Evolutionary conservation across 2,797 vertebrate species (phyloP).

Genomic region (Cossypha caffra): DNA sequence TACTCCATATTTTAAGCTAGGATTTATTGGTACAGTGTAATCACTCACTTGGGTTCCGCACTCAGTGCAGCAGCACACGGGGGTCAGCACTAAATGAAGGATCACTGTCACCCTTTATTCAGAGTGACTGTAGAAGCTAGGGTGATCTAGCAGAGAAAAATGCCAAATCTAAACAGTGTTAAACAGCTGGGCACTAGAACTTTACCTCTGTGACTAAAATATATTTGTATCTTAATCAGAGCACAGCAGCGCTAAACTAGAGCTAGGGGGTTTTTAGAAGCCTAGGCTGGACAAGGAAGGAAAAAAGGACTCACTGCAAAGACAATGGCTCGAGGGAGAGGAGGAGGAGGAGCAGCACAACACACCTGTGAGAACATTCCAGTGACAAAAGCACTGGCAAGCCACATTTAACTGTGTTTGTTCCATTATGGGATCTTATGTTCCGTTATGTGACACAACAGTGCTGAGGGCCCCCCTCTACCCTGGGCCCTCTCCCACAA

Average conservation of each 20-base stretch:
- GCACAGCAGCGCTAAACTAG: neutral
- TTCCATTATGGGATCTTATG: neutral
- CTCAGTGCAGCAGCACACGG: neutral
- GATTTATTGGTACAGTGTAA: neutral
- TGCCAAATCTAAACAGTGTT: neutral
- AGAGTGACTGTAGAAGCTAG: neutral
- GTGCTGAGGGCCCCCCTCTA: neutral
- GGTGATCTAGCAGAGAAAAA: neutral
- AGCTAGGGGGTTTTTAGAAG: neutral
- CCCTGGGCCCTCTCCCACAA: neutral
- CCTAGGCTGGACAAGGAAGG: neutral
- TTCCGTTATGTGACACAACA: fast-evolving
- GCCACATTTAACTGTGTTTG: neutral
- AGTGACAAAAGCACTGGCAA: neutral
- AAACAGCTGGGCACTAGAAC: neutral
- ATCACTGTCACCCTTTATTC: neutral
- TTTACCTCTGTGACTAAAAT: neutral
- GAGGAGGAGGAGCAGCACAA: neutral
- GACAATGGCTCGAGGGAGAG: neutral
- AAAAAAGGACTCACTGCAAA: neutral
- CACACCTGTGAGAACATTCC: neutral
- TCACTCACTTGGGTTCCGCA: neutral
- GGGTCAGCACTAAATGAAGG: neutral
- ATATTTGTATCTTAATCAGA: neutral
- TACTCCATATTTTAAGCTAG: neutral